Evolutionary conservation across 1,140 invertebrate genomes (phyloP).

Genomic region (Colletes gigas): DNA sequence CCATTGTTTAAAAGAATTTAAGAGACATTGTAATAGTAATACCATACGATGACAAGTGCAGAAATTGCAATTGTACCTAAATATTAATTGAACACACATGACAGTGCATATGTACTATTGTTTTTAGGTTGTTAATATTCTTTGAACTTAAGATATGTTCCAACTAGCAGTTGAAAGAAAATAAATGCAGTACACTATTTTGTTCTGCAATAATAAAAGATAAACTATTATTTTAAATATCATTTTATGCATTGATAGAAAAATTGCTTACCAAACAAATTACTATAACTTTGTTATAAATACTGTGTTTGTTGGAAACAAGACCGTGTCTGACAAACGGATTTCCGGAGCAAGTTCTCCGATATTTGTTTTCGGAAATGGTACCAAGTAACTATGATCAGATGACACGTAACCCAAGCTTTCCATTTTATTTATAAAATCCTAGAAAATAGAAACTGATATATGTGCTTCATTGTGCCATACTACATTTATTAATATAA

Average conservation of each 20-base stretch:
- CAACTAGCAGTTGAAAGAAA: background rate
- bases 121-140: conserved; percentile 1
- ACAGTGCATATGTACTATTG: background rate
- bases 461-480: background rate
- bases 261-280: conserved; percentile 26
- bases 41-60: background rate
- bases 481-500: background rate
- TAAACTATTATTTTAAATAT: background rate
- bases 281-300: conserved; percentile 80
- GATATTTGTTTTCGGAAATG: conserved; percentile 77
- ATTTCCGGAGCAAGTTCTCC: conserved; percentile 71
- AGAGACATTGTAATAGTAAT: background rate
- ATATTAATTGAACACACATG: conserved; percentile 12
- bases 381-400: conserved; percentile 76
- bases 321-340: conserved; percentile 75
- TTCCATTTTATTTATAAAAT: conserved; percentile 78
- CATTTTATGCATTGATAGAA: conserved; percentile 6
- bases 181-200: conserved; percentile 27
- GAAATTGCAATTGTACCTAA: background rate
- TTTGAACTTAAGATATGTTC: conserved; percentile 16
- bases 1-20: background rate
- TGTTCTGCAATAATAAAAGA: conserved; percentile 26
- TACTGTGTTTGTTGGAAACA: conserved; percentile 79
- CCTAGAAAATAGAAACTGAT: conserved; percentile 55
- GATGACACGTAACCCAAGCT: conserved; percentile 73